A percentile compares a stretch with the other conserved stretches of the same genome.
phyloP scores from a whole-genome alignment of 1,140 invertebrate species.

The Bombus turneri region DNA sequence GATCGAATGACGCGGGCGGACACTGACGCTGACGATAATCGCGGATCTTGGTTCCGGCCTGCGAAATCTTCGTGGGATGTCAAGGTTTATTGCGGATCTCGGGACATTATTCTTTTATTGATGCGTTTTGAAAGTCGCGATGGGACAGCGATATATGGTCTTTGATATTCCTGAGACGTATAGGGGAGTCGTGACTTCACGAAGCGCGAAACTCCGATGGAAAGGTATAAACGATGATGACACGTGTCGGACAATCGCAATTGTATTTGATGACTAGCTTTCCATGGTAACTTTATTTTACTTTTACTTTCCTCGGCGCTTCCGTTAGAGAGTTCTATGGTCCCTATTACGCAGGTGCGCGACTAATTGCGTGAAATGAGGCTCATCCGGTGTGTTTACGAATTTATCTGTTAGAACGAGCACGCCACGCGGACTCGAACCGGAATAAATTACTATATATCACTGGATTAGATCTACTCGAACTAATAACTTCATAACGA shows the following conservation, averaged over 20 bases:
- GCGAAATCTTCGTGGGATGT: constrained; percentile 1
- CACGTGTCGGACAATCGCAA: not conserved
- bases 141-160: not conserved
- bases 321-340: not conserved
- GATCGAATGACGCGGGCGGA: not conserved
- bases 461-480: constrained; percentile 47
- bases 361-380: constrained; percentile 16
- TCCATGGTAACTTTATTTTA: no score
- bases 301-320: no score
- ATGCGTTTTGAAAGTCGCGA: not conserved
- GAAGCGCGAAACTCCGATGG: not conserved
- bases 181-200: not conserved
- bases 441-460: constrained; percentile 58
- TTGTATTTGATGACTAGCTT: not conserved
- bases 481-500: not conserved
- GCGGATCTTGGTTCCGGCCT: constrained; percentile 5
- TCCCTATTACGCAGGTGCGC: constrained; percentile 8
- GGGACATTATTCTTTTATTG: constrained; percentile 24
- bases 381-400: constrained; percentile 19
- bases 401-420: constrained; percentile 28
- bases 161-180: not conserved
- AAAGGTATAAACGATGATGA: not conserved
- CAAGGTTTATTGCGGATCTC: not conserved
- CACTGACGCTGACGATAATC: constrained; percentile 49
- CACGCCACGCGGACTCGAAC: not conserved